Conservation (phyloP, 2,888 invertebrate species). For the Xestia xanthographa region DNA sequence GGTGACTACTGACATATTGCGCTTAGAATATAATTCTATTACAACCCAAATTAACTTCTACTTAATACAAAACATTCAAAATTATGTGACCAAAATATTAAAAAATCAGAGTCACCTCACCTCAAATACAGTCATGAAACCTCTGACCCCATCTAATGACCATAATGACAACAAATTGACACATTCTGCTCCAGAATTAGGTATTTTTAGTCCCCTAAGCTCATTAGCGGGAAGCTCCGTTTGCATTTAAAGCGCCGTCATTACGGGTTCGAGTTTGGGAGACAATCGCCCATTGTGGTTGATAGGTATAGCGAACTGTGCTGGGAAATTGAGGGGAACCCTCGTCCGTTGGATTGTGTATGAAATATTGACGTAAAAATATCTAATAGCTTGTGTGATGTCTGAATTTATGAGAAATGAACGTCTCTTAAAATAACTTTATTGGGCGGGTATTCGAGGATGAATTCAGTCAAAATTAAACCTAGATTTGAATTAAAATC, state of each 20-base stretch:
- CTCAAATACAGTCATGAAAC: slow-evolving; percentile 32
- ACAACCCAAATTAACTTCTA: neutral
- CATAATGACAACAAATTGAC: slow-evolving; percentile 48
- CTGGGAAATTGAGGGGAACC: neutral
- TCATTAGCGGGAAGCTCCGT: slow-evolving; percentile 56
- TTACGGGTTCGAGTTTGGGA: slow-evolving; percentile 53
- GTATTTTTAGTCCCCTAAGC: slow-evolving; percentile 46
- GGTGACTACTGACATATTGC: neutral
- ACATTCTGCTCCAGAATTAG: slow-evolving; percentile 45
- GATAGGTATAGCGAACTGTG: slow-evolving; percentile 11
- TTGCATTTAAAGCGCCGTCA: slow-evolving; percentile 60
- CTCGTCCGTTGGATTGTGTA: neutral
- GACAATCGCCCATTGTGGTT: slow-evolving; percentile 56
- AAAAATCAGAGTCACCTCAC: slow-evolving; percentile 7
- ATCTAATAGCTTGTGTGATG: too few relatives aligned
- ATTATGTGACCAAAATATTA: neutral
- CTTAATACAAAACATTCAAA: neutral
- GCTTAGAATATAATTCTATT: neutral
- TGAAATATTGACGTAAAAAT: neutral
- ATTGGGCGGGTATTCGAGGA: neutral
- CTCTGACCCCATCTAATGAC: slow-evolving; percentile 30
- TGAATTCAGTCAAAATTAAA: neutral
- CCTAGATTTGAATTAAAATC: neutral
- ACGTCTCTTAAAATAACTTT: neutral
- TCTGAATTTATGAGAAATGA: neutral